phyloP scores from a whole-genome alignment of 1,140 invertebrate genomes.

The Papilio helenus region DNA sequence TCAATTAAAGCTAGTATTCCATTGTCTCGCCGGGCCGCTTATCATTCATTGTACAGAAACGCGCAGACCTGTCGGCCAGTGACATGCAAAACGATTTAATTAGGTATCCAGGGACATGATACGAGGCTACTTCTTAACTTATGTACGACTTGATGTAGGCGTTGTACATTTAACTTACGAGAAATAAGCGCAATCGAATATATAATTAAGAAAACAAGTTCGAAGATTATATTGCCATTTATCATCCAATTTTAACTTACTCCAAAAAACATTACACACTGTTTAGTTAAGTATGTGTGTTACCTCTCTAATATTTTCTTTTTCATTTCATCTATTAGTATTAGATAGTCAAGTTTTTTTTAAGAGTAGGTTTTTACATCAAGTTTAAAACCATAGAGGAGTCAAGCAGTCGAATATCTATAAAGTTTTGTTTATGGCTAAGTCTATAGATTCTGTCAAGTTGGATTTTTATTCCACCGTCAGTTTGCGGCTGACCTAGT shows the following conservation, averaged over 20 bases:
- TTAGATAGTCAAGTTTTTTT: no score
- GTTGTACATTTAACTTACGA: not conserved
- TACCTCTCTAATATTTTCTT: no score
- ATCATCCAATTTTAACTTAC: no score
- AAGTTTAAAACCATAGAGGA: no score
- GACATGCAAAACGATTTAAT: conserved; percentile 23
- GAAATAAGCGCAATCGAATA: not conserved
- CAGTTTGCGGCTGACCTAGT: conserved; percentile 23
- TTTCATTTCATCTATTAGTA: no score
- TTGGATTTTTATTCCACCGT: conserved; percentile 3
- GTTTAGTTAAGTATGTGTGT: no score
- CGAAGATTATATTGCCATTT: no score
- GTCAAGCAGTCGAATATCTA: no score
- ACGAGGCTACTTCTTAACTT: conserved; percentile 1
- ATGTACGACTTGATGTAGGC: not conserved
- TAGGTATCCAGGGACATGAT: not conserved
- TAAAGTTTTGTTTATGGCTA: no score
- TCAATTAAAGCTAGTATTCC: conserved; percentile 2
- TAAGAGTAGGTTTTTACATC: no score
- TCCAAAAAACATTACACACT: no score
- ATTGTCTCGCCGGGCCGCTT: not conserved
- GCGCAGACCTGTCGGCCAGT: not conserved
- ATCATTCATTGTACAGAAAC: not conserved
- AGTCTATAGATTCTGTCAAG: not conserved
- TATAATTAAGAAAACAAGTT: not conserved